A percentile compares a stretch with the other conserved stretches of the same genome.
Evolutionary conservation across 92 coral and sea anemone species (phyloP).

Genomic region (Bergia puertoricense): DNA sequence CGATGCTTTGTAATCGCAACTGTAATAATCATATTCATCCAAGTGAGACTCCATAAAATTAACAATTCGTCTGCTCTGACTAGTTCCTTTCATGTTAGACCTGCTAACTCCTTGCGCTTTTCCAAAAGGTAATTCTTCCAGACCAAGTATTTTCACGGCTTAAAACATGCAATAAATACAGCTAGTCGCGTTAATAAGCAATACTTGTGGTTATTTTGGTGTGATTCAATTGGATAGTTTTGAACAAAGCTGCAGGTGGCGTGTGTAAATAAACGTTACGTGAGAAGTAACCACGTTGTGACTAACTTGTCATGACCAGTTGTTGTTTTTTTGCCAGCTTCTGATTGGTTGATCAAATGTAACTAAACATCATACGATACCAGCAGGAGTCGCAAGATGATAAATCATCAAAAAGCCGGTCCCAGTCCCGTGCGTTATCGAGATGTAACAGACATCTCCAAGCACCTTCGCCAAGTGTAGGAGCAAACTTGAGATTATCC

Average conservation of each 20-base stretch:
- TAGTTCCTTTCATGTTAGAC: conserved; percentile 57
- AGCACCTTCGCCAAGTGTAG: too few species aligned
- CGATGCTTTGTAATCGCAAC: conserved; percentile 58
- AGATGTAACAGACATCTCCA: too few species aligned
- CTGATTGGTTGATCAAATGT: neutral
- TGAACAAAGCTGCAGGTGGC: neutral
- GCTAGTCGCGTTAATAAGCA: neutral
- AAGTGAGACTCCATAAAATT: conserved; percentile 62
- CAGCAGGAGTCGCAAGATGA: too few species aligned
- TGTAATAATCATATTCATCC: conserved; percentile 89
- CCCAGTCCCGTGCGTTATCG: too few species aligned
- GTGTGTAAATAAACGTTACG: conserved; percentile 2
- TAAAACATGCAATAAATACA: neutral
- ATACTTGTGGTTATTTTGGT: neutral
- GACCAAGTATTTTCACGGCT: neutral
- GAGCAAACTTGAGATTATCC: too few species aligned
- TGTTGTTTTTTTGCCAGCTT: neutral
- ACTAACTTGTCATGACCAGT: neutral
- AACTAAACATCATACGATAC: neutral
- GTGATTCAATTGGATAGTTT: neutral
- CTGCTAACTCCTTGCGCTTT: neutral
- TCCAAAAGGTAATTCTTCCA: neutral
- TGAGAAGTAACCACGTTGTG: neutral
- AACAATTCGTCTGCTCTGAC: conserved; percentile 59
- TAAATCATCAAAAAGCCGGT: too few species aligned